Evolutionary conservation across 2,113 vertebrate species (phyloP), one percentile per base, ranked within the genome.

Genomic region (Phasianus colchicus): DNA sequence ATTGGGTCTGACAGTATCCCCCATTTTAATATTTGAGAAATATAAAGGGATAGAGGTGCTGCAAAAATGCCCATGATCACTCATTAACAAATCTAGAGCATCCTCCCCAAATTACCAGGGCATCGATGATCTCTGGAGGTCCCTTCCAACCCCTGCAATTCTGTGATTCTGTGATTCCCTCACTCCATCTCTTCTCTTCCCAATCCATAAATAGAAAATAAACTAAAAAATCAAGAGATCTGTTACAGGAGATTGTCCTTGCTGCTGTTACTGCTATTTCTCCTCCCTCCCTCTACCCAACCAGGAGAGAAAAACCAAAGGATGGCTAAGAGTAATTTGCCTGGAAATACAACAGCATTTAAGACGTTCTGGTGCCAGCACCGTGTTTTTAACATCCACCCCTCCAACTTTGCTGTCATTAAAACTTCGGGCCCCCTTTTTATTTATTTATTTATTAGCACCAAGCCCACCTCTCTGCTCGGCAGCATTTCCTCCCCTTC

Each of bases 1-100:
- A 98, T 81, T 96, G 97, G 81, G 27, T 92, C 86, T 97, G 93
- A 95, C 82, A 38, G 91, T 79, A 21, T 97, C 89, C 96, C 96
- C 93, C 91, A 96, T 97, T 97, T 97, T 97, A 98, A 97, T 97
- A 97, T 97, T 97, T 97, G 95, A 97, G 96, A 97, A 97, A 98
- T 94, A 88, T 81, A 95, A 95, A 92, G 18, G 86, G 82, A 88
- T 92, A 54, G 55, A 76, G 94, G 79, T 72, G 72, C 92, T 95
- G 92, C 36, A 80, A 97, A 54, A 97, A 95, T 69, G 63, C 40
- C 64, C 16, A 4, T 86, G 83, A 64, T 45, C 88, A 38, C 81
- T 95, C 92, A 71, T 67, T 83, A 89, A 77, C 20, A 86, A 91
- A 92, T 71, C 72, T 70, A 70, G 58, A 81, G 58, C 55, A 73